Evolutionary conservation across 2,797 vertebrate species (phyloP).

Genomic region (Tadarida brasiliensis): DNA sequence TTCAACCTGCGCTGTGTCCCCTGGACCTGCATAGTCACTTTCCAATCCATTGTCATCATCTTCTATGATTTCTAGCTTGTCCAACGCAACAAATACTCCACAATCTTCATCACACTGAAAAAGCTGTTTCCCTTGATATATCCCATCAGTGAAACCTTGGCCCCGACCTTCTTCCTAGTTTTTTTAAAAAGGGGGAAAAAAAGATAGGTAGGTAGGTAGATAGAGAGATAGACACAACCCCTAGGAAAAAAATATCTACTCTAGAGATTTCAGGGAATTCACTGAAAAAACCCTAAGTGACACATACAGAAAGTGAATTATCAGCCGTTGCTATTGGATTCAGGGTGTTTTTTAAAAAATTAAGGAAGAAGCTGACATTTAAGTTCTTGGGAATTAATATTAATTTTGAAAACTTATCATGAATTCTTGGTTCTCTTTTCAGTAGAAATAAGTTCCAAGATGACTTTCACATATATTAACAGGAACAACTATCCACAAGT

Average conservation of each 20-base stretch:
- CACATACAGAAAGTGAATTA: neutral
- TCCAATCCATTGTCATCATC: conserved; percentile 94
- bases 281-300: neutral
- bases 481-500: neutral
- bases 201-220: neutral
- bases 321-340: neutral
- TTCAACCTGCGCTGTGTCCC: conserved; percentile 93
- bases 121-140: conserved; percentile 97
- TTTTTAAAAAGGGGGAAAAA: neutral
- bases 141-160: conserved; percentile 98
- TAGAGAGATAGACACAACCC: neutral
- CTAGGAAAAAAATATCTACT: conserved; percentile 11
- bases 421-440: neutral
- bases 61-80: conserved; percentile 97
- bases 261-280: neutral
- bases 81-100: conserved; percentile 97
- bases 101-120: conserved; percentile 99
- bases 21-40: conserved; percentile 92
- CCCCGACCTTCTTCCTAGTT: conserved; percentile 97
- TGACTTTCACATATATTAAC: neutral
- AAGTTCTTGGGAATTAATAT: conserved; percentile 35
- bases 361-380: conserved; percentile 37
- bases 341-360: neutral
- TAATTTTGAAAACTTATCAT: conserved; percentile 48
- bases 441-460: conserved; percentile 33